These are phyloP conservation scores for Penaeus vannamei DNA, from an alignment of 1,140 invertebrate species.

Conservation along the genomic window DNA sequence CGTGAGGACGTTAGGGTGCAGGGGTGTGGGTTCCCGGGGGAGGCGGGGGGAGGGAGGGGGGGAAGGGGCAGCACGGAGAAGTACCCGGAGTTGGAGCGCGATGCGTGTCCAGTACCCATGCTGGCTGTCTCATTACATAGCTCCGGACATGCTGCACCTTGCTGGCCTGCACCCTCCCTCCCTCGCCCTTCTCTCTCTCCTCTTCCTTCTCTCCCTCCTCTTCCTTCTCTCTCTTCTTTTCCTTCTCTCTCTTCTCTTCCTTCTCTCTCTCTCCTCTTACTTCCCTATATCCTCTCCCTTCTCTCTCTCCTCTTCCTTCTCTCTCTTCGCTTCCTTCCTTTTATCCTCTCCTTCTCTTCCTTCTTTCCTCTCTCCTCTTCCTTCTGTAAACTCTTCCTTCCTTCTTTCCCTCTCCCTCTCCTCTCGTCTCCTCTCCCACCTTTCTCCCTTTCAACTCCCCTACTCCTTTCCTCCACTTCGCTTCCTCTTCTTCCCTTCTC, in stretches of 20 bases:
- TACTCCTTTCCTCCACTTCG: neutral
- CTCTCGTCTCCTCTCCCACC: neutral
- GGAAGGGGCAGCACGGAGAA: too few relatives aligned
- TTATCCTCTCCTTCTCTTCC: neutral
- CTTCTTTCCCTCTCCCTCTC: neutral
- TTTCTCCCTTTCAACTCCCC: neutral
- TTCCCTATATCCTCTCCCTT: neutral
- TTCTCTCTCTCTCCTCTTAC: neutral
- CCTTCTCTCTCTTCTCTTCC: neutral
- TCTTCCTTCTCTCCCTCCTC: neutral
- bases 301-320: neutral
- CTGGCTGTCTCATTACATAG: conserved; percentile 10
- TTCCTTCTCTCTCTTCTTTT: neutral
- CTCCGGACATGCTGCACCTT: neutral
- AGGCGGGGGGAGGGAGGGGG: too few relatives aligned
- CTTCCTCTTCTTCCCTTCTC: neutral
- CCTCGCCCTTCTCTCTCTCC: neutral
- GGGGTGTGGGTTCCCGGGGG: too few relatives aligned
- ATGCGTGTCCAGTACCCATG: neutral
- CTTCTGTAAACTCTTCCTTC: neutral
- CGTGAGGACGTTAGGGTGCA: neutral
- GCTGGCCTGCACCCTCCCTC: neutral
- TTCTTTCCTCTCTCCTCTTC: neutral
- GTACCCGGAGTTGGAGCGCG: too few relatives aligned
- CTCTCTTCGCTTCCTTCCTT: neutral